Conservation (phyloP, 2,113 vertebrate genomes). For the Melozone crissalis region DNA sequence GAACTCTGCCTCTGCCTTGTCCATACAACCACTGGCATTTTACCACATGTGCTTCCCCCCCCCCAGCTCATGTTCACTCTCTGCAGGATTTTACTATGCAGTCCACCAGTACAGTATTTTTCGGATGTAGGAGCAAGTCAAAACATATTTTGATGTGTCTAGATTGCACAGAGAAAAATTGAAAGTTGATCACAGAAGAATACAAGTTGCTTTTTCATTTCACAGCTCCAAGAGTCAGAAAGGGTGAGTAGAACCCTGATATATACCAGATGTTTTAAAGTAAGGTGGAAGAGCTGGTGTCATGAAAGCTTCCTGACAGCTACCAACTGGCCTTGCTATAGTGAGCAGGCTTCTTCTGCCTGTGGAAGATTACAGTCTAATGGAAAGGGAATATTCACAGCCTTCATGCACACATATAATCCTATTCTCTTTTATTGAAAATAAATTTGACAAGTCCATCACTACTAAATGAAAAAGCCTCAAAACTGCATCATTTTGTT, state of each 20-base stretch:
- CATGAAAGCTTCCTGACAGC: neutral
- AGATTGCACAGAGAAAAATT: neutral
- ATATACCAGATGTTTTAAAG: conserved; percentile 37
- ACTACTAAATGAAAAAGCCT: neutral
- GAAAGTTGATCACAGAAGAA: conserved; percentile 44
- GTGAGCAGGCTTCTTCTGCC: neutral
- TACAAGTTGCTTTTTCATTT: conserved; percentile 62
- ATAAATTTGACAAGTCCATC: neutral
- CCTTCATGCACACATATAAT: neutral
- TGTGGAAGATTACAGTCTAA: neutral
- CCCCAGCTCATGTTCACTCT: neutral
- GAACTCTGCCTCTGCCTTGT: neutral
- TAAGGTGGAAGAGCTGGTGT: conserved; percentile 11
- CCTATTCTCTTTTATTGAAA: neutral
- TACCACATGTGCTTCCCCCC: fast-evolving
- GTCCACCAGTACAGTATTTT: neutral
- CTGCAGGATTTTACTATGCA: neutral
- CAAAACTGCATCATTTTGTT: neutral
- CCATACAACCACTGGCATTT: neutral
- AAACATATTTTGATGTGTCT: conserved; percentile 58
- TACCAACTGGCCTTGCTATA: neutral
- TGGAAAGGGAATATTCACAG: neutral
- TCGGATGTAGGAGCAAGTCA: conserved; percentile 34
- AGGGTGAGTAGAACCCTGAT: neutral
- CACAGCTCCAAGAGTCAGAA: conserved; percentile 17